phyloP scores from a whole-genome alignment of 2,888 invertebrate species.

The Synergus itoensis region DNA sequence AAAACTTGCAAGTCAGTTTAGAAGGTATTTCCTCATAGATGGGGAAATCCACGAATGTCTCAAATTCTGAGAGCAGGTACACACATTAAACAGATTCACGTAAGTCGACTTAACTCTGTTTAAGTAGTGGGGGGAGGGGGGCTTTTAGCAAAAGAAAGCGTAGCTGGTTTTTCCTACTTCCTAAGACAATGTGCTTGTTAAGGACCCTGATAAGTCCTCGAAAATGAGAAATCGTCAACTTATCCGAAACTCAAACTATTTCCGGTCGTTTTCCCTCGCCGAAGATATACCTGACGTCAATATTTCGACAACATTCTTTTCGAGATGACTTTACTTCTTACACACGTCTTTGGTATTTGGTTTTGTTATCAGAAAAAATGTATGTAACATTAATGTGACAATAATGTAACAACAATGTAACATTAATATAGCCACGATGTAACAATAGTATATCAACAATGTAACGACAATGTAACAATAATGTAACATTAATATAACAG shows the following conservation, averaged over 20 bases:
- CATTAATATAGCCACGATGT: neutral
- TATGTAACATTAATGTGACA: neutral
- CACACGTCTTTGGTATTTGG: neutral
- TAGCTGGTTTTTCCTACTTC: slow-evolving; percentile 27
- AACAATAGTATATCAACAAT: neutral
- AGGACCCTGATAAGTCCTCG: slow-evolving; percentile 20
- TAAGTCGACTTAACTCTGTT: slow-evolving; percentile 1
- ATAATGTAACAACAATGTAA: neutral
- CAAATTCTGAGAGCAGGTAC: slow-evolving; percentile 31
- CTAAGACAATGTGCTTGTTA: slow-evolving; percentile 35
- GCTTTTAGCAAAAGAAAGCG: slow-evolving; percentile 1
- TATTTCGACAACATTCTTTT: neutral
- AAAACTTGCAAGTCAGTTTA: neutral
- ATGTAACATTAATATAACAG: no score
- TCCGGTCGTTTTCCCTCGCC: neutral
- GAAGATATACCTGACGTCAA: slow-evolving; percentile 3
- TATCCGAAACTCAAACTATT: slow-evolving; percentile 11
- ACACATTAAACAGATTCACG: slow-evolving; percentile 28
- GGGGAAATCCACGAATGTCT: slow-evolving; percentile 5
- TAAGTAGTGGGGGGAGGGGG: neutral
- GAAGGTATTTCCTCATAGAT: neutral
- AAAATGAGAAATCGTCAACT: slow-evolving; percentile 19
- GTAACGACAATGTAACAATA: no score
- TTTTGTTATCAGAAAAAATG: neutral
- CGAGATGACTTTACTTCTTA: neutral